phyloP scores from a whole-genome alignment of 2,797 vertebrate species.

The Scolopax rusticola region DNA sequence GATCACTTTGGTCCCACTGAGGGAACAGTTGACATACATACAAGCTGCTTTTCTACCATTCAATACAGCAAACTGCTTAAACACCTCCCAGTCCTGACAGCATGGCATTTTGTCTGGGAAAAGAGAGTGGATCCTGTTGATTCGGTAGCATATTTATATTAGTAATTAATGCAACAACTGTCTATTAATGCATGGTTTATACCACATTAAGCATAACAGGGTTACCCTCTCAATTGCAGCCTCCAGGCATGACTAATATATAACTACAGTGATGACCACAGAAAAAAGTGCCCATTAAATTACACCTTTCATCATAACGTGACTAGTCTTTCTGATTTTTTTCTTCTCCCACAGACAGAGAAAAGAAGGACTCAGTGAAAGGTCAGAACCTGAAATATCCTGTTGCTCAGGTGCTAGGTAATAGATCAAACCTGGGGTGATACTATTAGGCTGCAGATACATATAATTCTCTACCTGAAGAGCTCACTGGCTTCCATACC shows the following conservation, averaged over 20 bases:
- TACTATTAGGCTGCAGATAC: neutral
- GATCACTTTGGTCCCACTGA: neutral
- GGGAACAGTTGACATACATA: neutral
- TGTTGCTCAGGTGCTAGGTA: neutral
- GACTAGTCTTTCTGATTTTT: neutral
- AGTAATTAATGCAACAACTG: neutral
- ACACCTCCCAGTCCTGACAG: neutral
- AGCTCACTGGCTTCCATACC: slow-evolving; percentile 20
- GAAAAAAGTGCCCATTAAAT: neutral
- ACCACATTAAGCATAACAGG: neutral
- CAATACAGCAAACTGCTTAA: neutral
- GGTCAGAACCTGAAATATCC: neutral
- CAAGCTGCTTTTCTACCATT: neutral
- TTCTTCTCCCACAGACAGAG: neutral
- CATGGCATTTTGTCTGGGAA: neutral
- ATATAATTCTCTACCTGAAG: neutral
- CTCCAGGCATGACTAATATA: neutral
- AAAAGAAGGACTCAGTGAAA: neutral
- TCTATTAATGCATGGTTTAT: neutral
- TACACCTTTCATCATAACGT: neutral
- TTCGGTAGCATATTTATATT: neutral
- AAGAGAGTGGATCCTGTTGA: neutral
- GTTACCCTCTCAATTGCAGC: neutral
- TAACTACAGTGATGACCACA: neutral
- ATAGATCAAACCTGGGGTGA: neutral